Evolutionary conservation across 2,888 invertebrate species (phyloP), one percentile per base, ranked within the genome.

Genomic region (Synergus umbraculus): DNA sequence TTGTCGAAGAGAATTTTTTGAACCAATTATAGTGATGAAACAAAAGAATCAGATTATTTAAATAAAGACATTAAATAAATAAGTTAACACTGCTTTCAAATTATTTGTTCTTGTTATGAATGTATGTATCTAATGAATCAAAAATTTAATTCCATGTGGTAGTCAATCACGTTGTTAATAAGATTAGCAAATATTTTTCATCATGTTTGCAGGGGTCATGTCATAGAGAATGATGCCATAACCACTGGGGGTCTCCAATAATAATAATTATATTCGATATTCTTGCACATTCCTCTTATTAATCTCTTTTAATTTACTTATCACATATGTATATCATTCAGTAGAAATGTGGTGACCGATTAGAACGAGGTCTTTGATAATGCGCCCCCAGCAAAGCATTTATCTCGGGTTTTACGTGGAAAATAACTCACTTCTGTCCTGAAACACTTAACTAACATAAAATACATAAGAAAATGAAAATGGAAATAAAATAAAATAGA

Each of bases 191-290:
- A 73, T 54, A 73, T 73, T 73, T 54, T 10, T n/a, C 54, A 49
- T 54, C n/a, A 54, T 73, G 54, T 54, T 54, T 54, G 37, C 37
- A n/a, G 41, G 29, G n/a, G 49, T 73, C 49, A 73, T 54, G 4
- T 54, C 29, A n/a, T 3, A 49, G 37, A 12, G 37, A 54, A 37
- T 73, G 54, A 54, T 73, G 73, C 54, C 54, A 73, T 49, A n/a
- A 66, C 18, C 44, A 66, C 66, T n/a, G 66, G 66, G 66, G 66
- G 66, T 66, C 66, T 66, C 18, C n/a, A 44, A 41, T 29, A n/a
- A 54, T n/a, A 60, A 22, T 73, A 54, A 73, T 73, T 49, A 73
- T 73, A 73, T 73, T 54, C 29, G 73, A 73, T 73, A 73, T 73
- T 73, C 41, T 37, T 54, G 37, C 73, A 13, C 67, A 67, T 44